Percentiles rank a stretch among this genome's conserved stretches.
Conservation (phyloP, 2,888 invertebrate species). For the Leptogaster cylindrica region DNA sequence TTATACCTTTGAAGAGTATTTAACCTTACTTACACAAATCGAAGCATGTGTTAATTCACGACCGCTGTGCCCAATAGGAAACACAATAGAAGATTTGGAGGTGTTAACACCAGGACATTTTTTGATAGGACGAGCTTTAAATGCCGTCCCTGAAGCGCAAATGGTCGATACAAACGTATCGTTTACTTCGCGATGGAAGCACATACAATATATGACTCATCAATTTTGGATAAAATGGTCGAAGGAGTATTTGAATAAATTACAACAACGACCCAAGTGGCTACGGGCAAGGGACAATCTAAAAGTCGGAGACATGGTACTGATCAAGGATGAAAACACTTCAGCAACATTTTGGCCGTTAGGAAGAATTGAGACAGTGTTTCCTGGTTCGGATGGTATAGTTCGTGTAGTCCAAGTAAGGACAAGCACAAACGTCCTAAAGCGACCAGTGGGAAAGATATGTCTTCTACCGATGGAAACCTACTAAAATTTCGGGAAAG, state of each 20-base stretch:
- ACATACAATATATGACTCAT: slow-evolving; percentile 48
- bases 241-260: slow-evolving; percentile 48
- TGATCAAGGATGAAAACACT: neutral
- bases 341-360: neutral
- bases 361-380: neutral
- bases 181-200: slow-evolving; percentile 43
- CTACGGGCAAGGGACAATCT: neutral
- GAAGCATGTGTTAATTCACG: slow-evolving; percentile 51
- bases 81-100: neutral
- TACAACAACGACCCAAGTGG: slow-evolving; percentile 47
- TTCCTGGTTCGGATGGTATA: neutral
- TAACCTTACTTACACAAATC: slow-evolving; percentile 50
- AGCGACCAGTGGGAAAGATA: too few species aligned
- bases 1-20: slow-evolving; percentile 51
- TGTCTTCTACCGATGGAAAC: too few species aligned
- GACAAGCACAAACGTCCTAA: too few species aligned
- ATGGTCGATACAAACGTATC: neutral
- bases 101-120: too few species aligned
- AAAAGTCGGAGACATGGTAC: neutral
- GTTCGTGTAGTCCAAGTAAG: neutral
- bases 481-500: too few species aligned
- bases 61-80: slow-evolving; percentile 46
- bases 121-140: neutral
- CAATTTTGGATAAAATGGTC: slow-evolving; percentile 50
- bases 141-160: neutral